A percentile compares a stretch with the other conserved stretches of the same genome.
Conservation (phyloP, 1,140 invertebrate species). For the Rhyacophila brunnea region DNA sequence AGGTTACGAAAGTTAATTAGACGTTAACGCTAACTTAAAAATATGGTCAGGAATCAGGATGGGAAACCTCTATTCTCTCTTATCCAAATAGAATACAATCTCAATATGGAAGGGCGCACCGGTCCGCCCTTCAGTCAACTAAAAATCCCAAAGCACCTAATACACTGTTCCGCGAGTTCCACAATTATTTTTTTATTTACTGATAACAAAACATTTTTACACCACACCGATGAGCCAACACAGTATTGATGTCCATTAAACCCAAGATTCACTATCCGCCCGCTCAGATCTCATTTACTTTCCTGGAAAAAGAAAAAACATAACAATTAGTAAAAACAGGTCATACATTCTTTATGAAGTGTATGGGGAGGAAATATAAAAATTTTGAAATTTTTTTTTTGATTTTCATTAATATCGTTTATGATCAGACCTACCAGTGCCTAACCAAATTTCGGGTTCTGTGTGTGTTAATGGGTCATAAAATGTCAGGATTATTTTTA, state of each 20-base stretch:
- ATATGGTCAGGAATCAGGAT: slow-evolving; percentile 16
- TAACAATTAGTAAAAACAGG: neutral
- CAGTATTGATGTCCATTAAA: slow-evolving; percentile 21
- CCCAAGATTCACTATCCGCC: slow-evolving; percentile 31
- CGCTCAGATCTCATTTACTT: slow-evolving; percentile 28
- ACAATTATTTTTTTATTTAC: slow-evolving; percentile 24
- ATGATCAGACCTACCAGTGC: no score
- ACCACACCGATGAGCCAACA: slow-evolving; percentile 32
- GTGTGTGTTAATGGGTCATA: no score
- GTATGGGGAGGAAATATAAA: no score
- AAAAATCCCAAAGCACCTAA: slow-evolving; percentile 7
- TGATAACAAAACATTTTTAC: slow-evolving; percentile 29
- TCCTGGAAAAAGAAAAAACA: slow-evolving; percentile 25
- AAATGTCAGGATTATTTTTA: no score
- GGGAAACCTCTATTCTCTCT: neutral
- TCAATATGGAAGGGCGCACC: neutral
- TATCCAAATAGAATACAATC: no score
- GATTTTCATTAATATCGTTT: no score
- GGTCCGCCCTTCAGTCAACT: neutral
- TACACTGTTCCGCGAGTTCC: slow-evolving; percentile 8
- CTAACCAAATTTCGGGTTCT: no score
- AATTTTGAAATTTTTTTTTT: no score
- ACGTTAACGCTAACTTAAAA: slow-evolving; percentile 13
- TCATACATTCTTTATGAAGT: no score
- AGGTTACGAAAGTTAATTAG: slow-evolving; percentile 10